Evolutionary conservation across 1,140 invertebrate genomes (phyloP).

Genomic region (Macrostomum lignano): DNA sequence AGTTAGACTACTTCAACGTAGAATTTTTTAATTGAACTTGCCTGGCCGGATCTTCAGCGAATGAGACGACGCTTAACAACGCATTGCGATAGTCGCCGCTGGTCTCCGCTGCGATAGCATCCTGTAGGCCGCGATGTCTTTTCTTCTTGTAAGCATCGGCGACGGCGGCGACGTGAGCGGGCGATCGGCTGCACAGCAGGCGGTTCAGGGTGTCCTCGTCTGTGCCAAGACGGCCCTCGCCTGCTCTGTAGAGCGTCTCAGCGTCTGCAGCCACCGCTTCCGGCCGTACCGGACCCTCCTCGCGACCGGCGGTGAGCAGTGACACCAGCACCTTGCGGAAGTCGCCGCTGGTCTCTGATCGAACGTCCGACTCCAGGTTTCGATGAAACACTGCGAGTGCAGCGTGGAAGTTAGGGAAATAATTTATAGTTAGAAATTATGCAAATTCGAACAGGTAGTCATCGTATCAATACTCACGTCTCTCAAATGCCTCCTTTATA

Average conservation of each 20-base stretch:
- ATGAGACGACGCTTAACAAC: no score
- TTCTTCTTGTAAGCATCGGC: conserved; percentile 36
- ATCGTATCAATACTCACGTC: no score
- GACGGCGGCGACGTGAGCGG: conserved; percentile 35
- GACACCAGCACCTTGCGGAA: conserved; percentile 13
- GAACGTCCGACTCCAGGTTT: conserved; percentile 12
- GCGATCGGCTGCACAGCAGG: conserved; percentile 38
- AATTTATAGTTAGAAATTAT: not conserved
- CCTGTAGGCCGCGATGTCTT: conserved; percentile 22
- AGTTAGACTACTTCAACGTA: no score
- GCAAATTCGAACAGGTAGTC: not conserved
- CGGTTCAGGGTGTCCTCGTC: conserved; percentile 42
- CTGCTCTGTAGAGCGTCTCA: no score
- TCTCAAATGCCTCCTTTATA: no score
- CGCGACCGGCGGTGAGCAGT: conserved; percentile 15
- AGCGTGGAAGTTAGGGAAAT: no score
- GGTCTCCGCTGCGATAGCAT: no score
- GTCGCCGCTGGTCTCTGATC: conserved; percentile 11
- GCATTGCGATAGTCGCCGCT: no score
- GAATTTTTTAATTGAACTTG: no score
- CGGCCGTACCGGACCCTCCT: no score
- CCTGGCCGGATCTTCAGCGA: no score
- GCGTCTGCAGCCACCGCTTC: no score
- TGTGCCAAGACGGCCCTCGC: conserved; percentile 35
- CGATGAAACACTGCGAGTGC: conserved; percentile 11